Evolutionary conservation across 2,888 invertebrate species (phyloP).

Genomic region (Drosophila siamana): DNA sequence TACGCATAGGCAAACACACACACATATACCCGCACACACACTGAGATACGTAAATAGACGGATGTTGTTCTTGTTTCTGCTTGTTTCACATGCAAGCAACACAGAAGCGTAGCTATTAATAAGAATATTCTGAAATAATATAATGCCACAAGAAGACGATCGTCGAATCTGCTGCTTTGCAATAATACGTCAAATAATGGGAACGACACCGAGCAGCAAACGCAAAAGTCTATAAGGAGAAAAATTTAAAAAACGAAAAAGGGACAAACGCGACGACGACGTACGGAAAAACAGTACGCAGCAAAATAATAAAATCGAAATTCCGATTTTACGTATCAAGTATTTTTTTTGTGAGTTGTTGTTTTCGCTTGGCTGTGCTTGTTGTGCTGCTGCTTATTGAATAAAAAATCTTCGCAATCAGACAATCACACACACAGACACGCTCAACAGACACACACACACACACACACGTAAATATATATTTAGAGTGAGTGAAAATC

Average conservation of each 20-base stretch:
- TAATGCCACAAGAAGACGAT: conserved; percentile 65
- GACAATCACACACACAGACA: not conserved
- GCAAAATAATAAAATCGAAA: conserved; percentile 47
- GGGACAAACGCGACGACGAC: conserved; percentile 11
- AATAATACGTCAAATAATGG: conserved; percentile 67
- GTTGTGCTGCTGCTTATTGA: conserved; percentile 9
- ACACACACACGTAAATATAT: conserved; percentile 5
- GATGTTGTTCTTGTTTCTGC: conserved; percentile 72
- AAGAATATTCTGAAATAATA: conserved; percentile 75
- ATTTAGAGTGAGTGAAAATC: conserved; percentile 3
- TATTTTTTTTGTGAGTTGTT: conserved; percentile 23
- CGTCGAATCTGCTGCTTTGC: conserved; percentile 70
- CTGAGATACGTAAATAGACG: conserved; percentile 26
- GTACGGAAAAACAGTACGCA: conserved; percentile 40
- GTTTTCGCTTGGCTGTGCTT: not conserved
- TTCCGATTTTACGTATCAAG: conserved; percentile 45
- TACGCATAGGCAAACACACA: conserved; percentile 49
- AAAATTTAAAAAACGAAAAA: conserved; percentile 25
- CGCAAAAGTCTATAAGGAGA: conserved; percentile 53
- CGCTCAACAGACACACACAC: conserved; percentile 24
- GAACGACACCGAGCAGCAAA: conserved; percentile 44
- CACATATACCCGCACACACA: conserved; percentile 31
- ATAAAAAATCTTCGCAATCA: conserved; percentile 14
- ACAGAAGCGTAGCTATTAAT: conserved; percentile 67
- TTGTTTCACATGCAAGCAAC: conserved; percentile 61